Base-by-base conservation (phyloP, 2,797 vertebrate species). In the Lithobates pipiens region DNA sequence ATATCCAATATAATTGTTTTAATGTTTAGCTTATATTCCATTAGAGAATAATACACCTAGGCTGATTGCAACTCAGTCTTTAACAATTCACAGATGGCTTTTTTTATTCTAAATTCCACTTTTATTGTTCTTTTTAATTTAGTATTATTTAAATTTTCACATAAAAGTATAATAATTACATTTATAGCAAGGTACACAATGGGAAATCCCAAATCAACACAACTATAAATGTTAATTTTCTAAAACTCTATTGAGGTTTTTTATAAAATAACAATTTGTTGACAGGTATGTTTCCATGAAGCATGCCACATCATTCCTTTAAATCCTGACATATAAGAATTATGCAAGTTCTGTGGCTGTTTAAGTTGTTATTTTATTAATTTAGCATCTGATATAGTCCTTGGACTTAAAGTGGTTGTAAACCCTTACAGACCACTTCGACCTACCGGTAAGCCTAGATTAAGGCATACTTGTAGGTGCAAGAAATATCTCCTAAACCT, bases 21-120 rank as follows among this genome's bases (percentile, higher is more conserved):
- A 54, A 68, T 68, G 11, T 76, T 25, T 71, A 10, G 21, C 46
- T 78, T 74, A 44, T 61, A 9, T 42, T 79, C 42, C 65, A 69
- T 23, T 46, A 46, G 54, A 23, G 34, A 54, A 42, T 72, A 46
- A 32, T 23, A 61, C 29, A 57, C 6, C 34, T 10, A 50, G 32
- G 8, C 71, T n/a, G 68, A 16, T 42, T 75, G 5, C 10, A 76
- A 21, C 36, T 63, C 7, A 18, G 13, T 76, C 6, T 65, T 80
- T 57, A 54, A 57, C 68, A 36, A 39, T 71, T 13, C 23, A 29
- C 23, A 36, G 54, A 71, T 71, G 7, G 16, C 8, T 2, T 39
- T 54, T 3, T 3, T 50, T 23, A 61, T 77, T 23, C 50, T 5
- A 23, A 16, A 42, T 16, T 42, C 21, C 11, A 69, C 23, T 15